Conservation (phyloP, 37 sponge, comb jelly and placozoan genomes). For the Diacarnus erythraeanus region DNA sequence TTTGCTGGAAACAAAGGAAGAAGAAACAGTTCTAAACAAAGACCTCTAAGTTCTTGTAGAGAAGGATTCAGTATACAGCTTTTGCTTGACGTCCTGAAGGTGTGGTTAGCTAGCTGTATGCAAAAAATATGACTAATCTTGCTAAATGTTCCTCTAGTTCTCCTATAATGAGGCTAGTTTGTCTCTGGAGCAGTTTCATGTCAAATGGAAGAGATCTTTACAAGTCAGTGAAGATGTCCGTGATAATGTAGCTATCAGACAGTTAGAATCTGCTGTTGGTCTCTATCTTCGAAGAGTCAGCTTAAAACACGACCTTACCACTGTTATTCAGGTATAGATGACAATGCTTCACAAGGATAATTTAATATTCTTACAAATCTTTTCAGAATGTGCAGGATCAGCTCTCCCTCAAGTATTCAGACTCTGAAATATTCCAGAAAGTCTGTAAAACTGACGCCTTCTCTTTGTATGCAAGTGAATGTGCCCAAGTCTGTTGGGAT, state of each 20-base stretch:
- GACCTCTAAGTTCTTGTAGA: background rate
- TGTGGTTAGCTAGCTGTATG: background rate
- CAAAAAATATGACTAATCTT: background rate
- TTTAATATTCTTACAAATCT: background rate
- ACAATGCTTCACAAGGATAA: background rate
- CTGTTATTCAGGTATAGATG: constrained; percentile 23
- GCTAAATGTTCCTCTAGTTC: constrained; percentile 1
- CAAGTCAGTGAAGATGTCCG: constrained; percentile 9
- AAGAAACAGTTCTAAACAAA: background rate
- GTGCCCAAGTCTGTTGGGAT: constrained; percentile 56
- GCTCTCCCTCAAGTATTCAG: constrained; percentile 30
- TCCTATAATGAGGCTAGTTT: constrained; percentile 25
- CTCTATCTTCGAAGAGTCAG: constrained; percentile 48
- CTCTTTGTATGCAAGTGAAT: constrained; percentile 46
- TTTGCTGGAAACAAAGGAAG: background rate
- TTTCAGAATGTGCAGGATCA: constrained; percentile 32
- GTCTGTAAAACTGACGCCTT: constrained; percentile 4
- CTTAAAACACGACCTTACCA: background rate
- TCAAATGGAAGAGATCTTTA: constrained; percentile 17
- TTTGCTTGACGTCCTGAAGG: constrained; percentile 30
- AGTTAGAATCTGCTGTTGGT: constrained; percentile 55
- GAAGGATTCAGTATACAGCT: constrained; percentile 5
- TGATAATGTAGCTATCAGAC: constrained; percentile 32
- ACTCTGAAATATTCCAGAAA: background rate
- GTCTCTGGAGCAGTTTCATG: constrained; percentile 31